Conservation (phyloP, 2,888 invertebrate species). For the Maniola hyperantus region DNA sequence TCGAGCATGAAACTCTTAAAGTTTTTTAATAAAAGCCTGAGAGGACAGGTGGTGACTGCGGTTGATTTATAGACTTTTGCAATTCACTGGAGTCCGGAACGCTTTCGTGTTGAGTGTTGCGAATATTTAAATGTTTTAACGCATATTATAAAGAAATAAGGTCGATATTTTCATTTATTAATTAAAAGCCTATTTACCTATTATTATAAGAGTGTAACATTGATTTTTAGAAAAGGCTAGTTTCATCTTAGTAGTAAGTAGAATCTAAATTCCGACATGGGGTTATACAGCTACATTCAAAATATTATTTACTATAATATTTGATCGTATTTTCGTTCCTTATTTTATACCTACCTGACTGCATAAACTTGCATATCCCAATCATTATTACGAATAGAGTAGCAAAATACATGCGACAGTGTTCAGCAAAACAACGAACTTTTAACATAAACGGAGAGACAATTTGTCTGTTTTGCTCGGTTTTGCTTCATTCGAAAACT, state of each 20-base stretch:
- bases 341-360: not conserved
- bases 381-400: not conserved
- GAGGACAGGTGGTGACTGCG: conserved; percentile 61
- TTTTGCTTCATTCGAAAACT: conserved; percentile 20
- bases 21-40: conserved; percentile 71
- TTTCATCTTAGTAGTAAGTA: too few relatives aligned
- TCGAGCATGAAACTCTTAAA: conserved; percentile 60
- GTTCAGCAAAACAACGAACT: conserved; percentile 25
- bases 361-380: conserved; percentile 2
- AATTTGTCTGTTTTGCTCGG: conserved; percentile 31
- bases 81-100: conserved; percentile 25
- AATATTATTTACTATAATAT: too few relatives aligned
- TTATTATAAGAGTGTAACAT: too few relatives aligned
- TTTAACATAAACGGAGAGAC: conserved; percentile 34
- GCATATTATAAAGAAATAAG: too few relatives aligned
- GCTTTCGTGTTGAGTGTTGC: not conserved
- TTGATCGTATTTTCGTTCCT: not conserved
- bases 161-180: too few relatives aligned
- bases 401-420: conserved; percentile 20
- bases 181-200: too few relatives aligned
- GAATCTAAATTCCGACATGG: too few relatives aligned
- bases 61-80: conserved; percentile 61
- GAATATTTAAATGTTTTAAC: not conserved
- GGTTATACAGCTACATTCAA: too few relatives aligned
- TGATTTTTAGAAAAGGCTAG: too few relatives aligned